Evolutionary conservation across 2,797 vertebrate genomes (phyloP).

Genomic region (Fistularia commersonii): DNA sequence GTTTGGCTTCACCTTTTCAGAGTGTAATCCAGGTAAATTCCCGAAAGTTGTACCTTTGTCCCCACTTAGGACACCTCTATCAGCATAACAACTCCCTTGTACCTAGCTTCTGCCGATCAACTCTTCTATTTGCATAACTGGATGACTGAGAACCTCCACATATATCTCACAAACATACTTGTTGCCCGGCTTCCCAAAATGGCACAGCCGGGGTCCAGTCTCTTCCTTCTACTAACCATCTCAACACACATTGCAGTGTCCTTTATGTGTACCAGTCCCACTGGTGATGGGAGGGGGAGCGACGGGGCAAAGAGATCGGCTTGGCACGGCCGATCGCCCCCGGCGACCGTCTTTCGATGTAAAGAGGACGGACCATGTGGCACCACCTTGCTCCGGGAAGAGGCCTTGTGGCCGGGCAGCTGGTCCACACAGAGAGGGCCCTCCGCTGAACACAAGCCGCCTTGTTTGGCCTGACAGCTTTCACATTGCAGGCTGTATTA

Average conservation of each 20-base stretch:
- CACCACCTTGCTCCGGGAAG: conserved; percentile 24
- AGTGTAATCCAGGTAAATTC: too few species aligned
- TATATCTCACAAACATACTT: too few species aligned
- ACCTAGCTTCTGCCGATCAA: too few species aligned
- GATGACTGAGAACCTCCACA: too few species aligned
- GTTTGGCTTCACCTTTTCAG: too few species aligned
- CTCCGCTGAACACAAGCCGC: conserved; percentile 32
- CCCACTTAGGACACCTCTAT: too few species aligned
- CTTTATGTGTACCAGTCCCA: conserved; percentile 50
- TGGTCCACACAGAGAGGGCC: conserved; percentile 39
- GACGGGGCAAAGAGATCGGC: conserved; percentile 53
- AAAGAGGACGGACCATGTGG: conserved; percentile 33
- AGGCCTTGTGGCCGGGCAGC: conserved; percentile 44
- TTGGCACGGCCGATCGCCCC: conserved; percentile 49
- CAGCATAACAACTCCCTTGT: too few species aligned
- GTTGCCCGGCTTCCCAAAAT: too few species aligned
- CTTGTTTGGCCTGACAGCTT: conserved; percentile 36
- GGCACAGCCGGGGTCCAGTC: not conserved
- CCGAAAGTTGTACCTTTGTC: too few species aligned
- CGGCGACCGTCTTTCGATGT: too few species aligned
- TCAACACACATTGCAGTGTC: not conserved
- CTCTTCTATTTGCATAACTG: too few species aligned
- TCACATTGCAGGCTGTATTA: conserved; percentile 32
- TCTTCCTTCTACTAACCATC: not conserved
- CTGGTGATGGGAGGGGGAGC: conserved; percentile 20